Evolutionary conservation across 2,888 invertebrate genomes (phyloP).

Genomic region (Cynaeus angustus): DNA sequence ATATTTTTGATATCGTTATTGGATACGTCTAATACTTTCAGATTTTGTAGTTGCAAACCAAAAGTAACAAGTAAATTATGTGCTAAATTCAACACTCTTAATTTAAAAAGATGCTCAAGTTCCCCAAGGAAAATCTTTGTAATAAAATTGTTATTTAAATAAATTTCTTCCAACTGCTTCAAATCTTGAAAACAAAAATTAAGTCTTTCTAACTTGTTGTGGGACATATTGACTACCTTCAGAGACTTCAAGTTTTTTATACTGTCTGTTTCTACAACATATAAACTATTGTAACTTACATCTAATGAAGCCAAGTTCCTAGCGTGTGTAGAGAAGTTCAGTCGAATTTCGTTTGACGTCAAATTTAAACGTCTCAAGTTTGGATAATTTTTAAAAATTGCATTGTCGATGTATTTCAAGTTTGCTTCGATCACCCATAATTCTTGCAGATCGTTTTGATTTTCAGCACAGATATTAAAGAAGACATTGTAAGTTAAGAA

Average conservation of each 20-base stretch:
- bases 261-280: not conserved
- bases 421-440: conserved; percentile 8
- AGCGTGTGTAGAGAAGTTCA: conserved; percentile 12
- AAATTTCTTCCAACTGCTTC: conserved; percentile 11
- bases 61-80: conserved; percentile 6
- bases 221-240: conserved; percentile 1
- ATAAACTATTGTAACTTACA: conserved; percentile 2
- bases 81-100: conserved; percentile 14
- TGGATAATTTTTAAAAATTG: conserved; percentile 16
- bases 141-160: conserved; percentile 22
- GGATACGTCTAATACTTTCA: conserved; percentile 2
- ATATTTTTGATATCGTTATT: conserved; percentile 3
- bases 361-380: conserved; percentile 9
- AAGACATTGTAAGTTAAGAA: not conserved
- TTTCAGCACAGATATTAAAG: not conserved
- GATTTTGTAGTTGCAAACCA: not conserved
- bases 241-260: conserved; percentile 1
- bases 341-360: not conserved
- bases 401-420: conserved; percentile 12
- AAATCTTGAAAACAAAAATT: not conserved
- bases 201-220: not conserved
- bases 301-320: not conserved
- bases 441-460: not conserved
- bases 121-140: not conserved
- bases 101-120: not conserved